Evolutionary conservation across 2,797 vertebrate species (phyloP).

Genomic region (Hydrocynus forskahlii): DNA sequence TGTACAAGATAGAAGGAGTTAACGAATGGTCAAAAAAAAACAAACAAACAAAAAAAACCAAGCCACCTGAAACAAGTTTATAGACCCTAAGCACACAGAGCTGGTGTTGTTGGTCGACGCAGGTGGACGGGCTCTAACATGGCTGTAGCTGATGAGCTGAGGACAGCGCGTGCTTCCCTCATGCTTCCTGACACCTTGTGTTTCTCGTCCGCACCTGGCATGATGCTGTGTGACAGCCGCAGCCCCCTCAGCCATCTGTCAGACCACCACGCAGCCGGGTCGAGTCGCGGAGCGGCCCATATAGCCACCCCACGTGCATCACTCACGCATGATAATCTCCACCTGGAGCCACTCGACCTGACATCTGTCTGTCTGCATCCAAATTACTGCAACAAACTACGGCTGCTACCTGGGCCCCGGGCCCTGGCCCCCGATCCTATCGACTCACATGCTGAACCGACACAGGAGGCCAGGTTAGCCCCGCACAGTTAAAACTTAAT

Average conservation of each 20-base stretch:
- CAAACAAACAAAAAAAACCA: not conserved
- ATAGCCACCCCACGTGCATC: conserved; percentile 30
- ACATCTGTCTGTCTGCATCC: conserved; percentile 55
- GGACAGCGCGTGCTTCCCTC: conserved; percentile 23
- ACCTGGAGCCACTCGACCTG: conserved; percentile 46
- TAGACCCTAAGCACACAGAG: not conserved
- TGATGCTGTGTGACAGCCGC: conserved; percentile 41
- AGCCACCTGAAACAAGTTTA: not conserved
- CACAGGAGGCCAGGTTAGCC: conserved; percentile 20
- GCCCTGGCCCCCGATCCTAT: conserved; percentile 26
- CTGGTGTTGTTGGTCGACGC: not conserved
- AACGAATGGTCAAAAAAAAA: not conserved
- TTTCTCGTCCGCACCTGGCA: conserved; percentile 46
- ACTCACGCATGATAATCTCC: conserved; percentile 45
- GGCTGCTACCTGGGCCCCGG: conserved; percentile 20
- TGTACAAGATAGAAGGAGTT: not conserved
- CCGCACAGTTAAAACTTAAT: conserved; percentile 35
- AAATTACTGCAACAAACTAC: conserved; percentile 53
- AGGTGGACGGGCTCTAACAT: not conserved
- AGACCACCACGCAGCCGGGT: conserved; percentile 19
- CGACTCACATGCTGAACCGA: conserved; percentile 24
- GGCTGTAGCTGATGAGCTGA: conserved; percentile 16
- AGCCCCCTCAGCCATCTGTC: conserved; percentile 51
- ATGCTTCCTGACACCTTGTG: conserved; percentile 50
- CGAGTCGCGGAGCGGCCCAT: conserved; percentile 5